phyloP scores from a whole-genome alignment of 2,797 vertebrate species.

The Nasua narica region DNA sequence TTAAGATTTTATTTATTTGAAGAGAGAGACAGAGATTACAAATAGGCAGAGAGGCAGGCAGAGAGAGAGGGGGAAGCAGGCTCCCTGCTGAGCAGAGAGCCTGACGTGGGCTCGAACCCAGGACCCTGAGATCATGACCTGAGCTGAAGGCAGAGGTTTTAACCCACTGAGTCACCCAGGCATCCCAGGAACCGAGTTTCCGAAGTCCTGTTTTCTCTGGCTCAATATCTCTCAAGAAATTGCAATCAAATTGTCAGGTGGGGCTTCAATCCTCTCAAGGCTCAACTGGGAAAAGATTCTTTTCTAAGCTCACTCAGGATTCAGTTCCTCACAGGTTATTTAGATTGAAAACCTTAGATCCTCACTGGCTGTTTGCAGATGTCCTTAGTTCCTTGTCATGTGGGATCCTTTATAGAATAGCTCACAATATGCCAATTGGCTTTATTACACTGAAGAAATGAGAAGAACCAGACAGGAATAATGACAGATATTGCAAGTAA shows the following conservation, averaged over 20 bases:
- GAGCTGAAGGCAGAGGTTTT: too few relatives aligned
- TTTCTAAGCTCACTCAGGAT: background rate
- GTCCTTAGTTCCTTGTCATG: background rate
- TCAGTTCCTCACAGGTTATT: background rate
- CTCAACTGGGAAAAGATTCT: background rate
- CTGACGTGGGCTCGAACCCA: too few relatives aligned
- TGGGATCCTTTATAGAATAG: fast-evolving
- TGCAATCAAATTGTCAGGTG: background rate
- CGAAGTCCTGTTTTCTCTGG: background rate
- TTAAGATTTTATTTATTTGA: too few relatives aligned
- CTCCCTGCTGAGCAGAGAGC: too few relatives aligned
- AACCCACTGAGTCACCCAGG: too few relatives aligned
- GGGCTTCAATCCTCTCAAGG: background rate
- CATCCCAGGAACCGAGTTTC: background rate
- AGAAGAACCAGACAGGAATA: background rate
- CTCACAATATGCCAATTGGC: background rate
- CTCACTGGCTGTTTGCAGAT: background rate
- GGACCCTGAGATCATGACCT: too few relatives aligned
- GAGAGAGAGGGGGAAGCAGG: too few relatives aligned
- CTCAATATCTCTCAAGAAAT: background rate
- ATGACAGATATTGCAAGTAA: background rate
- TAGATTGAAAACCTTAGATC: background rate
- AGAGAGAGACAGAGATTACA: too few relatives aligned
- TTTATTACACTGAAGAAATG: background rate
- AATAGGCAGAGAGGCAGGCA: too few relatives aligned